phyloP scores from a whole-genome alignment of 1,140 invertebrate genomes.

The Pseudobourletiella spinata region DNA sequence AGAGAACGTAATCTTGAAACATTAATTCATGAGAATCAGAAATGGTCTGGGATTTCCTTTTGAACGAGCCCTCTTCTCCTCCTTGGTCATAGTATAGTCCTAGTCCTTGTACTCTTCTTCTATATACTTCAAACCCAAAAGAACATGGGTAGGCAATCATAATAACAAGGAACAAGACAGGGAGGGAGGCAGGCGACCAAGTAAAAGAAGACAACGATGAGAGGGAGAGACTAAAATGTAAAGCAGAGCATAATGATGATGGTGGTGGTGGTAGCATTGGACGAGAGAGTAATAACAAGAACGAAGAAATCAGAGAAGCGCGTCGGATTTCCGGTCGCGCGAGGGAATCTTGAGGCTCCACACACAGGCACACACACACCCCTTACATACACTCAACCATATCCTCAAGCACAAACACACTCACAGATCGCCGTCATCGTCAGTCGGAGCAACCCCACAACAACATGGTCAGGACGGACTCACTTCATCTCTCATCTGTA shows the following conservation, averaged over 20 bases:
- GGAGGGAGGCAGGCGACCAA: background rate
- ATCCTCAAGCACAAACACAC: no score
- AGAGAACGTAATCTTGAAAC: background rate
- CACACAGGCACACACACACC: background rate
- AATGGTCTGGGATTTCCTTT: background rate
- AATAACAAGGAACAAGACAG: background rate
- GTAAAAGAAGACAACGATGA: background rate
- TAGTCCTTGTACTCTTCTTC: no score
- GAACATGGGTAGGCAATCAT: no score
- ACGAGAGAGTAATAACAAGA: slow-evolving; percentile 1
- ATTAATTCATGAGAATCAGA: background rate
- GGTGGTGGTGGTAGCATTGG: background rate
- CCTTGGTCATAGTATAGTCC: no score
- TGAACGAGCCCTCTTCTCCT: background rate
- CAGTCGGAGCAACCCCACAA: background rate
- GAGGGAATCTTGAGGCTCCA: background rate
- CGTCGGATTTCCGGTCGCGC: slow-evolving; percentile 12
- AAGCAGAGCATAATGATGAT: slow-evolving; percentile 1
- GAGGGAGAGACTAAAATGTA: background rate
- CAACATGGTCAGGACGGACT: slow-evolving; percentile 1
- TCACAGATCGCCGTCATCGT: background rate
- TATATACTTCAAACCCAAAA: no score
- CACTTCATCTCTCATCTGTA: slow-evolving; percentile 14
- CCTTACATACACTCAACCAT: background rate
- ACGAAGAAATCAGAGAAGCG: slow-evolving; percentile 9